Evolutionary conservation across 64 coral and sea anemone species (phyloP), one percentile per base, ranked within the genome.

Genomic region (Montipora cactus): DNA sequence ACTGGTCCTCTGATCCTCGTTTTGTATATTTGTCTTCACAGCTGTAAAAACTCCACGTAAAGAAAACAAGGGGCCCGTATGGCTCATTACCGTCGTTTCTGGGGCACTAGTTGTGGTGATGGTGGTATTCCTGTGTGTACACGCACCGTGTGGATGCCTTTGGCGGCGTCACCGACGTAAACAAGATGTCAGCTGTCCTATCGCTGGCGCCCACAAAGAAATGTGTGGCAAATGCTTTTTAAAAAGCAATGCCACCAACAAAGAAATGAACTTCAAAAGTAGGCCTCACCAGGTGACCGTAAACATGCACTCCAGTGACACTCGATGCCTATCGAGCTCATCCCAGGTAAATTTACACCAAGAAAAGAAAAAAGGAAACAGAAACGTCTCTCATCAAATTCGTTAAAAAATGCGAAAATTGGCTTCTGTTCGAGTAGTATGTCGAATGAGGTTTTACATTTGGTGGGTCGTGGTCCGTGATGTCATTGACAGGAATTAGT

Each of bases 161-260:
- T 86, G 82, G 82, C 47, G 37, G 10, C 82, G 82, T 16, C 82
- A 86, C 9, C 64, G 66, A 86, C 49, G 37, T 47, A 59, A 71
- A 85, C 44, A 47, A 49, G 80, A 83, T 67, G 45, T 71, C 45
- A 51, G 0, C 16, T 86, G 82, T 72, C 82, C 82, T 3, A 86
- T 86, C 5, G 18, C 66, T 71, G 7, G 45, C 19, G 50, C 66
- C 47, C 13, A 86, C 37, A 72, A 51, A 86, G 45, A 66, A 72
- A 86, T 50, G 45, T 86, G 82, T 18, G 66, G 82, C 6, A 72
- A 51, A 86, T 86, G 82, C 18, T 71, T 47, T 48, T 19, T 86
- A 9, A 15, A 72, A 18, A 86, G 28, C 16, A 70, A 20, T 72
- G 64, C 37, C 64, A 48, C 64, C 15, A 51, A 45, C 3, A 25